phyloP scores from a whole-genome alignment of 2,113 vertebrate species.

The Myotis brandtii region DNA sequence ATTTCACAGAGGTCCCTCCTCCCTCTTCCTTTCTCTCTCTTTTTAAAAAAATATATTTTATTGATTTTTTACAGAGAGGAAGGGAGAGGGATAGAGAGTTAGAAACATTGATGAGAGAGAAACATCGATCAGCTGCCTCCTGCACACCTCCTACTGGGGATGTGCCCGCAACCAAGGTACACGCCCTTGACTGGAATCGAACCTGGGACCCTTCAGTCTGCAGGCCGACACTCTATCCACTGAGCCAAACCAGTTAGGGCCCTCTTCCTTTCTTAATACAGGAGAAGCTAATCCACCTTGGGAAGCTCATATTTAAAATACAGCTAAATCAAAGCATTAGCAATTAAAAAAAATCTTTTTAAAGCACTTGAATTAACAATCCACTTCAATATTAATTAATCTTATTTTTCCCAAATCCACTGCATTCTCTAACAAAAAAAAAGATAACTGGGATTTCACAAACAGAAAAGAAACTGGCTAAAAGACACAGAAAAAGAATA shows the following conservation, averaged over 20 bases:
- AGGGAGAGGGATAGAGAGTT: too few relatives aligned
- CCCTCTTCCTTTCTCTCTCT: neutral
- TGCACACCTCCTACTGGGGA: too few relatives aligned
- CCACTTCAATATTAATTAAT: neutral
- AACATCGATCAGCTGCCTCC: too few relatives aligned
- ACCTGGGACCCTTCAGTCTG: too few relatives aligned
- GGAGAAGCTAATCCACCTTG: constrained; percentile 52
- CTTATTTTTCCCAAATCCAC: neutral
- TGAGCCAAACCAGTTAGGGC: too few relatives aligned
- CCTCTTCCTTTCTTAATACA: neutral
- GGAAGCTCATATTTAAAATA: constrained; percentile 26
- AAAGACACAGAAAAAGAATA: neutral
- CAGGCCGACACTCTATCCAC: too few relatives aligned
- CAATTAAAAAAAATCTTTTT: neutral
- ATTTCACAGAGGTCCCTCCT: constrained; percentile 14
- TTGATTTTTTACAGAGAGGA: too few relatives aligned
- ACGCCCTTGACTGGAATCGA: too few relatives aligned
- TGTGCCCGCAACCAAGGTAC: too few relatives aligned
- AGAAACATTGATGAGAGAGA: too few relatives aligned
- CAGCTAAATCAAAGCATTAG: constrained; percentile 12
- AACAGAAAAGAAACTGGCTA: constrained; percentile 31
- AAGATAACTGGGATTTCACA: neutral
- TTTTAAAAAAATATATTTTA: too few relatives aligned
- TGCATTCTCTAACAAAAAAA: neutral
- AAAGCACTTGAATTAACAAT: neutral